Base-by-base conservation (phyloP, 2,888 invertebrate genomes). In the Allophyes oxyacanthae region DNA sequence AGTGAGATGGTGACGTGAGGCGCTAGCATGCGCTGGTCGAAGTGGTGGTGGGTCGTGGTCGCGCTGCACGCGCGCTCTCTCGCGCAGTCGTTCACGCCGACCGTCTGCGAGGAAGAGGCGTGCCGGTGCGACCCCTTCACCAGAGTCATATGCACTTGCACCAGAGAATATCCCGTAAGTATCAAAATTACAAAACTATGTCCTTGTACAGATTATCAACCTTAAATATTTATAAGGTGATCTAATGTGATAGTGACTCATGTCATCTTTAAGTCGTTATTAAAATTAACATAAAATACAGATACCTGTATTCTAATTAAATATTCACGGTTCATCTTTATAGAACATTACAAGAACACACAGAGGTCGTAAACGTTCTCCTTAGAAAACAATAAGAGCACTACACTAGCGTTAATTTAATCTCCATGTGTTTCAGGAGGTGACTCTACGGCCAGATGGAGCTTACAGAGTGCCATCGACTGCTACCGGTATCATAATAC, bases 401-500 rank as follows among this genome's bases (percentile, higher is more conserved):
- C 0, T n/a, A 15, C 26, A 32, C 42, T 8, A 14, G 4, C 1
- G 6, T 30, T 20, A 9, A 25, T 32, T 30, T 20, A 10, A 25
- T 32, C 15, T 41, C 4, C 13, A 6, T 50, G 56, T 61, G 15
- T 75, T 75, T 25, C 86, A 96, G 96, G 95, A 95, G 77, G 89
- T 96, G 84, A 92, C 95, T 28, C 82, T 96, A 59, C 92, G 95
- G 40, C 93, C 95, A 6, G 92, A 95, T 57, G 95, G 95, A 26
- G 90, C 94, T n/a, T 92, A 91, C 75, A 84, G 92, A 66, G 86
- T 95, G 46, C 94, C 94, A 50, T 78, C 91, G 6, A 92, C 94
- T 46, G 91, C 95, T 8, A 95, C 94, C 50, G 94, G 93, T 55
- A 95, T 98, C 72, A 92, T 95, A 66, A 94, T 98, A 59, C 92